Evolutionary conservation across 2,797 vertebrate genomes (phyloP).

Genomic region (Parauchenoglanis ngamensis): DNA sequence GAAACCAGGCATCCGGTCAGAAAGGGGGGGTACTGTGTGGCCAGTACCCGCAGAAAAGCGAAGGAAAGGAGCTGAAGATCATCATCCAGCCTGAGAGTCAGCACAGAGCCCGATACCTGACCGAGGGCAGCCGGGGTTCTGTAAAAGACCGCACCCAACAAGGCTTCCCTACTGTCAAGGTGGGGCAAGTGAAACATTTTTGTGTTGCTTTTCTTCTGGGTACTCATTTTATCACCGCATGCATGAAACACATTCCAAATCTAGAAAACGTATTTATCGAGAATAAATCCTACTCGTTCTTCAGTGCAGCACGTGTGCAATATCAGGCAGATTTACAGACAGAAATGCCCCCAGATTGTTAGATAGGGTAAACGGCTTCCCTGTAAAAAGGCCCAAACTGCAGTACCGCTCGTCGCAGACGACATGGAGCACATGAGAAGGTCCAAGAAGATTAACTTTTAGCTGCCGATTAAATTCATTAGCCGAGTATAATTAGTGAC

Average conservation of each 20-base stretch:
- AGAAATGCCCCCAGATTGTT: background rate
- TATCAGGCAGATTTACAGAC: background rate
- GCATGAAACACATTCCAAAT: background rate
- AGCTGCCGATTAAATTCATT: too few species aligned
- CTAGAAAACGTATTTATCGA: background rate
- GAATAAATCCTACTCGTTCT: background rate
- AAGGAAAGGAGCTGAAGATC: conserved; percentile 96
- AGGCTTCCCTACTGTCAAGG: conserved; percentile 96
- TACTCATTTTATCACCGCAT: background rate
- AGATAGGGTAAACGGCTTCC: background rate
- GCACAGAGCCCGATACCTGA: conserved; percentile 94
- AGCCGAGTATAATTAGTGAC: too few species aligned
- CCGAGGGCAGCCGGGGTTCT: conserved; percentile 96
- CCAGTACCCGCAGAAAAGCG: conserved; percentile 90
- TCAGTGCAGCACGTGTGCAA: background rate
- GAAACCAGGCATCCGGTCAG: conserved; percentile 66
- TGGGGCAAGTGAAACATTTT: conserved; percentile 60
- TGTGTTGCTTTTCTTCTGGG: background rate
- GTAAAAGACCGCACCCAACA: conserved; percentile 97
- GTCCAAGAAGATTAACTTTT: background rate
- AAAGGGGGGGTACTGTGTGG: conserved; percentile 87
- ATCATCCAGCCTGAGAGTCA: conserved; percentile 95
- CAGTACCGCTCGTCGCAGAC: background rate
- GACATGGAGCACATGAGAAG: background rate
- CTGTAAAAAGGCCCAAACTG: conserved; percentile 1